Percentiles rank a stretch among this genome's conserved stretches.
These are phyloP conservation scores for Ommatoiulus sabulosus DNA, from an alignment of 2,888 invertebrate species.

Conservation along the genomic window DNA sequence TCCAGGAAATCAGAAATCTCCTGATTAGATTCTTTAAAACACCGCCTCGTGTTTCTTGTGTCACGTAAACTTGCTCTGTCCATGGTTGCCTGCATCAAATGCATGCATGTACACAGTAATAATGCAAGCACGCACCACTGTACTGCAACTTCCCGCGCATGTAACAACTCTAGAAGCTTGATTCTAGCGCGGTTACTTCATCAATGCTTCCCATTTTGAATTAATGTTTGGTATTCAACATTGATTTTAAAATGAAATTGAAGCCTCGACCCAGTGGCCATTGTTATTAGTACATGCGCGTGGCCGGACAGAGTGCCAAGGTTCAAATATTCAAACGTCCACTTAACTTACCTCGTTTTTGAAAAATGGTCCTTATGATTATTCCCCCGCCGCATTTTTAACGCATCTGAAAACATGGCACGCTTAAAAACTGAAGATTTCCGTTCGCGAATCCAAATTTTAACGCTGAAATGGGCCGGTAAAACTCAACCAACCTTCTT, in stretches of 20 bases:
- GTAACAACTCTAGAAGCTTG: not conserved
- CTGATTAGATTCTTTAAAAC: no score
- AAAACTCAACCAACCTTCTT: not conserved
- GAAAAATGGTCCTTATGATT: not conserved
- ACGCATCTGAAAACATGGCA: conserved; percentile 35
- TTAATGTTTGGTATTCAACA: not conserved
- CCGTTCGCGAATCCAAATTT: not conserved
- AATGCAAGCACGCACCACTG: not conserved
- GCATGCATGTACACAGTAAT: no score
- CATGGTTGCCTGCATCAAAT: not conserved
- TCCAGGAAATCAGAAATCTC: not conserved
- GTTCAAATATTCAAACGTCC: conserved; percentile 8
- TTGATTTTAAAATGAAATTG: not conserved
- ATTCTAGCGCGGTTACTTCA: not conserved
- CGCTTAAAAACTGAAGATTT: not conserved
- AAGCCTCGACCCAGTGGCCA: not conserved
- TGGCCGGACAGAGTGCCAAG: conserved; percentile 1
- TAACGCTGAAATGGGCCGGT: not conserved
- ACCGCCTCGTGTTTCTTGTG: not conserved
- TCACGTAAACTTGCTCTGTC: not conserved
- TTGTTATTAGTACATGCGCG: not conserved
- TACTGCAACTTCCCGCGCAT: not conserved
- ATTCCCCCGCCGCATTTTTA: conserved; percentile 35
- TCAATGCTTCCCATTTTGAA: not conserved
- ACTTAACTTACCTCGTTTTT: not conserved